These are phyloP conservation scores for Gerosis bhagava DNA, from an alignment of 2,888 invertebrate genomes.

Conservation along the genomic window DNA sequence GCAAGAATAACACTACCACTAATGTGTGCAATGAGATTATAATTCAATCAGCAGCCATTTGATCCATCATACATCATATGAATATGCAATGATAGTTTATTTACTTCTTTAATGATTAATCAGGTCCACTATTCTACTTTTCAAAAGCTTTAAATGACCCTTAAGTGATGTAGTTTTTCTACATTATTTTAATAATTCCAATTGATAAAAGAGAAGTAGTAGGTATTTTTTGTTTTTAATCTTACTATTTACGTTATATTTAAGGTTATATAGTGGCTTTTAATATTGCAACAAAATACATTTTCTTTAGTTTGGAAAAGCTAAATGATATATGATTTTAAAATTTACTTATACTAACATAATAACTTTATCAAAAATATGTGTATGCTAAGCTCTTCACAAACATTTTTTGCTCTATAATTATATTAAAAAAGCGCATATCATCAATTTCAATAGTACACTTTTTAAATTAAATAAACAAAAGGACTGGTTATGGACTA, in stretches of 20 bases:
- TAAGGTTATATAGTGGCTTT: background rate
- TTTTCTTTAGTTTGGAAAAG: slow-evolving; percentile 2
- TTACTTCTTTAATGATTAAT: background rate
- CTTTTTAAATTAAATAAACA: too few relatives aligned
- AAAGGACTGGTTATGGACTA: too few relatives aligned
- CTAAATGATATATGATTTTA: too few relatives aligned
- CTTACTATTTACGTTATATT: background rate
- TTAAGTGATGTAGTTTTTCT: background rate
- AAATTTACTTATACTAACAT: background rate
- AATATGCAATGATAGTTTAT: slow-evolving; percentile 4
- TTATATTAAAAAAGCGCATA: too few relatives aligned
- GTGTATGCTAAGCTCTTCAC: too few relatives aligned
- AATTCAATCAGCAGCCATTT: background rate
- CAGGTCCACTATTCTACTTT: background rate
- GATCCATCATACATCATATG: background rate
- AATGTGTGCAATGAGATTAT: slow-evolving; percentile 17
- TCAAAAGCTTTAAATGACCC: slow-evolving; percentile 3
- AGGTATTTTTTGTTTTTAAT: background rate
- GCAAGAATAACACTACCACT: slow-evolving; percentile 30
- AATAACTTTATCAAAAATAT: slow-evolving; percentile 11
- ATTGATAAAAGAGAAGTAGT: background rate
- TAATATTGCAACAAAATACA: slow-evolving; percentile 14
- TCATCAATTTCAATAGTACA: too few relatives aligned
- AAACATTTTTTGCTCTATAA: too few relatives aligned
- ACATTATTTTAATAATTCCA: background rate